Conservation (phyloP, 2,888 invertebrate species). For the Callimorpha dominula region DNA sequence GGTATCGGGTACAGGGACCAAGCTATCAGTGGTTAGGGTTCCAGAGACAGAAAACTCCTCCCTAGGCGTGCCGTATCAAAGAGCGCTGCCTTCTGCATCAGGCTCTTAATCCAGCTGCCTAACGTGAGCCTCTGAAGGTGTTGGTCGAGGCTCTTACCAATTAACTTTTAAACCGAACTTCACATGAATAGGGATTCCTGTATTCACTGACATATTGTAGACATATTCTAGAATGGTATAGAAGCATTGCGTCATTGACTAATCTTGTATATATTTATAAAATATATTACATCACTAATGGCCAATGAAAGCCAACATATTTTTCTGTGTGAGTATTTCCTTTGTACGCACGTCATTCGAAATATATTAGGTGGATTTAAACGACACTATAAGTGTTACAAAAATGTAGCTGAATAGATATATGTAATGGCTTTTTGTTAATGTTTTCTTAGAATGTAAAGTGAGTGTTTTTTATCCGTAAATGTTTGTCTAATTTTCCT, state of each 20-base stretch:
- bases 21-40: too few relatives aligned
- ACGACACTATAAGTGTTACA: constrained; percentile 23
- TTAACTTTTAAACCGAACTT: constrained; percentile 17
- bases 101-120: too few relatives aligned
- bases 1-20: too few relatives aligned
- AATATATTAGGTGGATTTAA: constrained; percentile 33
- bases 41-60: too few relatives aligned
- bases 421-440: constrained; percentile 16
- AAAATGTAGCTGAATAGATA: constrained; percentile 22
- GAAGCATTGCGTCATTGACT: constrained; percentile 29
- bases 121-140: too few relatives aligned
- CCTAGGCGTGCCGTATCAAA: too few relatives aligned
- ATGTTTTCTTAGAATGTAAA: constrained; percentile 1
- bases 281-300: constrained; percentile 31
- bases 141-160: too few relatives aligned
- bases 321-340: constrained; percentile 26
- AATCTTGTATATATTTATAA: constrained; percentile 42
- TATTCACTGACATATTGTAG: constrained; percentile 25
- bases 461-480: not conserved
- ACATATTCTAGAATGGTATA: constrained; percentile 29
- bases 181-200: constrained; percentile 22
- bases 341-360: constrained; percentile 34
- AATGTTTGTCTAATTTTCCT: not conserved
- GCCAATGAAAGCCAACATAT: constrained; percentile 36
- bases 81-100: too few relatives aligned